Evolutionary conservation across 2,888 invertebrate genomes (phyloP), one percentile per base, ranked within the genome.

Genomic region (Pterostichus madidus): DNA sequence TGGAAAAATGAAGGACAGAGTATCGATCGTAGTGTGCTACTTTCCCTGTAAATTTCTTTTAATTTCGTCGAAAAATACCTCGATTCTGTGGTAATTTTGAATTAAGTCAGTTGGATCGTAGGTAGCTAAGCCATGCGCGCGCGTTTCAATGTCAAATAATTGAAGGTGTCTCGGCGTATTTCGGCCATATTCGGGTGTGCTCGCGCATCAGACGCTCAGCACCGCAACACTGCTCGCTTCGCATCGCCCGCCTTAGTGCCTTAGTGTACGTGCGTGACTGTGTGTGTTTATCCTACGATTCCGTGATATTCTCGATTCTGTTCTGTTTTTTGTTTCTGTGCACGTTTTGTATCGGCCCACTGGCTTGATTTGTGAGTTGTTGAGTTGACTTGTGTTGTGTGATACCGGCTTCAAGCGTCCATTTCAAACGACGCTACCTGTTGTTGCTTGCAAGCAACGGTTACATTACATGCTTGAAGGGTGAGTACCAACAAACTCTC

Each of bases 81-180:
- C 68, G 68, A 39, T 71, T 17, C 10, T 15, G 7, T 17, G 8
- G n/a, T 31, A 13, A 8, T 39, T 46, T 24, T 3, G 68, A 71
- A 17, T 17, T 71, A 71, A 71, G 68, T 71, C 17, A 71, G 44
- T 10, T 56, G 39, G 24, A 68, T 71, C 46, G 44, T 71, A 71
- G 68, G 68, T 71, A 44, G 68, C 75, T 75, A 6, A 75, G 52
- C 35, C 13, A 64, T 17, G 59, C 59, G 49, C 75, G 75, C 39
- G 49, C 15, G 31, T 75, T 73, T 81, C 81, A 81, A 81, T 81
- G 81, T 81, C 81, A 81, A 75, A 81, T 75, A 81, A 81, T 81
- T 81, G 75, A 81, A 75, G 81, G 81, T 75, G 81, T 75, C 59
- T 81, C 81, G 81, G 73, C 75, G 73, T 56, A 75, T 75, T 75